Evolutionary conservation across 2,888 invertebrate species (phyloP).

Genomic region (Epistrophella euchroma): DNA sequence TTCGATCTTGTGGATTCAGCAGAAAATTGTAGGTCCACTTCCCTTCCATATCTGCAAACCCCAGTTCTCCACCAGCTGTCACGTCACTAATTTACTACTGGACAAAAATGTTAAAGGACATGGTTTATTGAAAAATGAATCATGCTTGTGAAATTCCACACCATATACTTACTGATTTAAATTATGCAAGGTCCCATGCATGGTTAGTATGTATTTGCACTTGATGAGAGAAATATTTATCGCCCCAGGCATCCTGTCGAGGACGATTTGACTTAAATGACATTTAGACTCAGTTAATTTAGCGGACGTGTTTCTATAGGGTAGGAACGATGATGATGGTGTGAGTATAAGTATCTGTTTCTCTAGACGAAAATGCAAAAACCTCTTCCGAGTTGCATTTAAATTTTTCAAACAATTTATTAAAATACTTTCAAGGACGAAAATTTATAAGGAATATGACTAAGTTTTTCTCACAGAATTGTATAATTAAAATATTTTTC

Average conservation of each 20-base stretch:
- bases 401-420: constrained; percentile 23
- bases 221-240: constrained; percentile 63
- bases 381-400: neutral
- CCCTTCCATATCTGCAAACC: too few species aligned
- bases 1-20: too few species aligned
- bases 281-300: constrained; percentile 63
- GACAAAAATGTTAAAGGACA: too few species aligned
- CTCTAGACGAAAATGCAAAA: neutral
- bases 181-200: constrained; percentile 9
- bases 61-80: too few species aligned
- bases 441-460: neutral
- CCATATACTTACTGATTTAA: neutral
- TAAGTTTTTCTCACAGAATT: constrained; percentile 30
- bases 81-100: too few species aligned
- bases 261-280: constrained; percentile 66
- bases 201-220: constrained; percentile 30
- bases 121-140: neutral
- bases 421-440: constrained; percentile 30
- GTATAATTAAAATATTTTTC: constrained; percentile 67
- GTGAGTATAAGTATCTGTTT: neutral
- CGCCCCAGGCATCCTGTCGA: constrained; percentile 54
- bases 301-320: constrained; percentile 31
- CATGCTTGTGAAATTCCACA: neutral
- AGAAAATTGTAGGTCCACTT: too few species aligned
- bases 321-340: neutral